Conservation (phyloP, 2,797 vertebrate genomes). For the Scyliorhinus canicula region DNA sequence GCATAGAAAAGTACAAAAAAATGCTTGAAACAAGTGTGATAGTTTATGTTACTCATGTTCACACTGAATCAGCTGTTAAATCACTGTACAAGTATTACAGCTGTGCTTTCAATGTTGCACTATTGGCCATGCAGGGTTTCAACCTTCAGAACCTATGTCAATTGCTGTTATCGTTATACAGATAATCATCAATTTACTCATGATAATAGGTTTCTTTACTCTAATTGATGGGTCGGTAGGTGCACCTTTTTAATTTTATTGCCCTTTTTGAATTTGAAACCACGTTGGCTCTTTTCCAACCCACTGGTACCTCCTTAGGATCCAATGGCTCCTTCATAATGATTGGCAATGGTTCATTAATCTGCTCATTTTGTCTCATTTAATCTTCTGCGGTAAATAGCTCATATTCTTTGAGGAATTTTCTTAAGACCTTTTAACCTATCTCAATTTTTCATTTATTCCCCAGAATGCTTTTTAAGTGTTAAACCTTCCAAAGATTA, state of each 20-base stretch:
- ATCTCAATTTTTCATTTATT: neutral
- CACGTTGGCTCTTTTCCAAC: neutral
- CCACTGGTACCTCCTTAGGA: neutral
- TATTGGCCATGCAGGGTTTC: neutral
- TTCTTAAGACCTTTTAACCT: neutral
- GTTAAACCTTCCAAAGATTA: neutral
- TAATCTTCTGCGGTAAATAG: neutral
- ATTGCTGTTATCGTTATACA: neutral
- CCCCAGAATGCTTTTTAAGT: neutral
- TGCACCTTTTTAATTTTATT: neutral
- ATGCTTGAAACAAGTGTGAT: too few relatives aligned
- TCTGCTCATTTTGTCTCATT: neutral
- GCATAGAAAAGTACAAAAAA: neutral
- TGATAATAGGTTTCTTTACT: neutral
- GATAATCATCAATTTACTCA: neutral
- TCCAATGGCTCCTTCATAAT: neutral
- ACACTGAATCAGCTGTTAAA: neutral
- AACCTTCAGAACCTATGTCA: neutral
- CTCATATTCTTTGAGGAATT: neutral
- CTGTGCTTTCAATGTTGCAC: neutral
- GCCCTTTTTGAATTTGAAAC: neutral
- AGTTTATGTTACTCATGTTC: neutral
- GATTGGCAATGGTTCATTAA: neutral
- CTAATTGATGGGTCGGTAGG: neutral
- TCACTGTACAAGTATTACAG: neutral